phyloP scores from a whole-genome alignment of 2,113 vertebrate genomes.

The Strix uralensis region DNA sequence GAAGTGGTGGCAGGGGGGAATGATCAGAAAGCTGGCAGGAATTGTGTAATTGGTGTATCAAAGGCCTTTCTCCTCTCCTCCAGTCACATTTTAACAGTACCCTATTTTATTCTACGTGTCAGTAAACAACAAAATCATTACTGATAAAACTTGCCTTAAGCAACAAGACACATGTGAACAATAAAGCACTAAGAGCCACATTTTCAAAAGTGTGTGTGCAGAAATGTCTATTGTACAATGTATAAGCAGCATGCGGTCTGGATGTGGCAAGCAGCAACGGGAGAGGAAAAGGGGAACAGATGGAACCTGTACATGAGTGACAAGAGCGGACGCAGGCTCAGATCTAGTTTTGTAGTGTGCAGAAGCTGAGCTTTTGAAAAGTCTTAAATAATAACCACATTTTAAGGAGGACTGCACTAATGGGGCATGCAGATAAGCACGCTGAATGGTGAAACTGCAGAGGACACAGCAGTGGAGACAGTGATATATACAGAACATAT shows the following conservation, averaged over 20 bases:
- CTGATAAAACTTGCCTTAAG: conserved; percentile 47
- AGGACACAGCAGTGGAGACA: conserved; percentile 8
- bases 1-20: not conserved
- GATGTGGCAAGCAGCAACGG: conserved; percentile 45
- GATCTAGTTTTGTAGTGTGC: conserved; percentile 29
- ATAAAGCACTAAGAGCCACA: conserved; percentile 39
- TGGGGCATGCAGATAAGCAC: not conserved
- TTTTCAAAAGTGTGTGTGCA: conserved; percentile 49
- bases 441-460: not conserved
- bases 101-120: conserved; percentile 13
- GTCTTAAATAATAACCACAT: conserved; percentile 60
- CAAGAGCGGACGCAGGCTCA: conserved; percentile 41
- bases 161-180: conserved; percentile 53
- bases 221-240: conserved; percentile 55
- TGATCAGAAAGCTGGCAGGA: conserved; percentile 10
- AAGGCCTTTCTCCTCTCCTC: conserved; percentile 1
- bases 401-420: conserved; percentile 40
- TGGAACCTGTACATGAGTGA: conserved; percentile 60
- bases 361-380: conserved; percentile 56
- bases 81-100: not conserved
- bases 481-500: conserved; percentile 16
- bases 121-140: conserved; percentile 39
- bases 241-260: conserved; percentile 66
- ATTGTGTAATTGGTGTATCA: conserved; percentile 1
- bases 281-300: conserved; percentile 63